Base-by-base conservation (phyloP, 1,140 invertebrate genomes). In the Globodera ellingtonae region DNA sequence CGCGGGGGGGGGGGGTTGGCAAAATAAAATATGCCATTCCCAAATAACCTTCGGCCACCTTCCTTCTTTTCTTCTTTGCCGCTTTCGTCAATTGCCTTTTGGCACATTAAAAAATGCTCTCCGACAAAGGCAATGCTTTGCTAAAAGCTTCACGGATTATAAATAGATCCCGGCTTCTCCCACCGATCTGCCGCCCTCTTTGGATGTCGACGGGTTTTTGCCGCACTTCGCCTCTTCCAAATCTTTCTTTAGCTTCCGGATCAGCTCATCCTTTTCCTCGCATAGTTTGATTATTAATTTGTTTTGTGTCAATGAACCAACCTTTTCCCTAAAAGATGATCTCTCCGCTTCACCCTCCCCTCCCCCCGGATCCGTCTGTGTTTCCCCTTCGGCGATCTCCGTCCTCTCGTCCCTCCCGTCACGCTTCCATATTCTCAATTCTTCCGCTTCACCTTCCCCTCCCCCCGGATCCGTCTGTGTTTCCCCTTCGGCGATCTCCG, bases 51-150 rank as follows among this genome's bases (percentile, higher is more conserved):
- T 75, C 18, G 50, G 65, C 73, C 50, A 47, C 73, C 50, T 44
- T 75, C 73, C 4, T 75, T 75, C 74, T 77, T 80, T 10, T 72
- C 52, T 24, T 76, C 79, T 7, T 48, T 52, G 18, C 13, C 18
- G 18, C 69, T 35, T 67, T 65, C 24, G 10, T 48, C 21, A 18
- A 52, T 62, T 21, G 79, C 21, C 73, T 81, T 81, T 67, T 80
- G 79, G 72, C 80, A 81, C 10, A 81, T 70, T 46, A 52, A 65
- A 52, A 80, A 65, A 72, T 81, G 77, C 52, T 81, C 80, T 6
- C 10, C 15, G 24, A 65, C 79, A 18, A 52, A 62, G 24, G 72
- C 47, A 44, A 81, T 70, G 66, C 80, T 81, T 79, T 81, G 75
- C 80, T 81, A 81, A 81, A 77, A 7, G 18, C 8, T 46, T 47